Conservation (phyloP, 2,797 vertebrate species). For the Rhincodon typus region DNA sequence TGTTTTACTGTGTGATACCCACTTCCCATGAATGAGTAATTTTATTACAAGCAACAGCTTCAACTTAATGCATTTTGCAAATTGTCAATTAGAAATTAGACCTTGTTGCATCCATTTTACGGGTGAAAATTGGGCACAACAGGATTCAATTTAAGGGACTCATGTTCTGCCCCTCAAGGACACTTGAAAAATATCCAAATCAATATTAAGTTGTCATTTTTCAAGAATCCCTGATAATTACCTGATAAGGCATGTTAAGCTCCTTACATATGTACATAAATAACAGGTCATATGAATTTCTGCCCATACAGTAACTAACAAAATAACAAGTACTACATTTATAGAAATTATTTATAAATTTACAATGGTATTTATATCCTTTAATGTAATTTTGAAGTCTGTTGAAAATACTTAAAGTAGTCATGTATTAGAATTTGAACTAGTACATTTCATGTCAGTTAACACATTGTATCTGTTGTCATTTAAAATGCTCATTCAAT, state of each 20-base stretch:
- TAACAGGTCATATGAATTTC: background rate
- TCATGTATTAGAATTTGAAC: background rate
- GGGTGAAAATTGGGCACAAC: background rate
- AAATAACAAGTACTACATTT: background rate
- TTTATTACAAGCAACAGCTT: background rate
- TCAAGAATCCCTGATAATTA: background rate
- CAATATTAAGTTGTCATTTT: background rate
- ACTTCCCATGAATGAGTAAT: background rate
- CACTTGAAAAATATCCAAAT: background rate
- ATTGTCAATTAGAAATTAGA: background rate
- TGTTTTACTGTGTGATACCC: background rate
- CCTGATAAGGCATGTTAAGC: background rate
- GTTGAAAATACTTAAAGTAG: background rate
- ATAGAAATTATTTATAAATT: background rate
- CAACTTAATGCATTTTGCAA: background rate
- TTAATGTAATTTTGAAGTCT: background rate
- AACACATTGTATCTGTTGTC: background rate
- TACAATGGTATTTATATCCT: background rate
- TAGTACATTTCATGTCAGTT: background rate
- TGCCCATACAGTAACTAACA: background rate
- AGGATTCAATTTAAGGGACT: background rate
- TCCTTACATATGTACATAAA: background rate
- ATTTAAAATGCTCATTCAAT: conserved; percentile 6
- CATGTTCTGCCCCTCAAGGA: background rate
- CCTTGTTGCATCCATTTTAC: background rate